Evolutionary conservation across 2,113 vertebrate species (phyloP).

Genomic region (Aptenodytes forsteri): DNA sequence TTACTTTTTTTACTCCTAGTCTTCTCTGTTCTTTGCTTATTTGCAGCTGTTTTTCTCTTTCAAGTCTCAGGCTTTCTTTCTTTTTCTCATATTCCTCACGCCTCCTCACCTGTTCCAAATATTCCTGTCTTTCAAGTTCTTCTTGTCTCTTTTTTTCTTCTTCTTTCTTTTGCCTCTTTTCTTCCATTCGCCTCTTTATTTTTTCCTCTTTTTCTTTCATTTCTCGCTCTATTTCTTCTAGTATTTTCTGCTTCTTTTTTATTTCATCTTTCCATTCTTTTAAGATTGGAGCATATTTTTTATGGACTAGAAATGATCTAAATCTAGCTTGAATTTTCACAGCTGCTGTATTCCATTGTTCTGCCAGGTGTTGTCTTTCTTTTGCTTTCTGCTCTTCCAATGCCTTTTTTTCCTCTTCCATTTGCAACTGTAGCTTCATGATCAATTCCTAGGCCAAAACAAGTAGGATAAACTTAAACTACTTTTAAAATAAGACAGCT

Average conservation of each 20-base stretch:
- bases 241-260: constrained; percentile 59
- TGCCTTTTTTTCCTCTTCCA: constrained; percentile 78
- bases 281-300: constrained; percentile 68
- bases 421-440: constrained; percentile 74
- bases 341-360: constrained; percentile 70
- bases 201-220: constrained; percentile 65
- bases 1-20: not conserved
- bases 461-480: not conserved
- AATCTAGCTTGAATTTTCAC: constrained; percentile 80
- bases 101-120: constrained; percentile 49
- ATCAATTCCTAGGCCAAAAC: constrained; percentile 79
- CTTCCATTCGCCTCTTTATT: constrained; percentile 44
- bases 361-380: constrained; percentile 49
- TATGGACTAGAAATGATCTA: constrained; percentile 66
- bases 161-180: constrained; percentile 51
- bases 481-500: not conserved
- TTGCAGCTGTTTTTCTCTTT: constrained; percentile 45
- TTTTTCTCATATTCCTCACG: constrained; percentile 71
- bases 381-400: constrained; percentile 77
- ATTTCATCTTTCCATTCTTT: constrained; percentile 63
- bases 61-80: constrained; percentile 59
- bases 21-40: constrained; percentile 4
- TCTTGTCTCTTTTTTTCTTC: constrained; percentile 36
- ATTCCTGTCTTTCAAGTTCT: constrained; percentile 36
- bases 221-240: constrained; percentile 46